These are phyloP conservation scores for Hypena proboscidalis DNA, from an alignment of 2,888 invertebrate species.

Conservation along the genomic window DNA sequence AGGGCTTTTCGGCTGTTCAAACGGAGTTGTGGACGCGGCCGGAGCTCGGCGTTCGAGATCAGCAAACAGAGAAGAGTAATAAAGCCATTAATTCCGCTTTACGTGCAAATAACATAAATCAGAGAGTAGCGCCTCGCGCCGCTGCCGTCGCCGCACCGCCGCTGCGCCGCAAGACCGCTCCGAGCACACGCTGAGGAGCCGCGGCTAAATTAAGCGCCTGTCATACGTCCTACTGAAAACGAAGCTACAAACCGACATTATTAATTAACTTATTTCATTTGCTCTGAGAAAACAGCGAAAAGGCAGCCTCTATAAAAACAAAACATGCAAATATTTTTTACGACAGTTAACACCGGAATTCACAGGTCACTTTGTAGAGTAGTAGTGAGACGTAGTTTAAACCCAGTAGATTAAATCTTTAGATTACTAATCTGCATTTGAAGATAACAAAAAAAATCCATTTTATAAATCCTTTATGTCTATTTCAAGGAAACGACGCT, in stretches of 20 bases:
- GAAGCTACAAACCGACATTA: slow-evolving; percentile 53
- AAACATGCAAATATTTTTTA: no score
- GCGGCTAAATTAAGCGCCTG: slow-evolving; percentile 73
- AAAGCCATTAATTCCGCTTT: slow-evolving; percentile 84
- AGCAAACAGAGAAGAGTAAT: slow-evolving; percentile 81
- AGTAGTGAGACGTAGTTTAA: no score
- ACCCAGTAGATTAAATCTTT: no score
- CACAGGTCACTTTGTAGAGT: no score
- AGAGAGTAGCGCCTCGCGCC: slow-evolving; percentile 76
- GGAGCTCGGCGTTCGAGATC: slow-evolving; percentile 68
- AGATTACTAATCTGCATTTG: no score
- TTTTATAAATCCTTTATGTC: no score
- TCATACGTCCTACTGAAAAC: slow-evolving; percentile 67
- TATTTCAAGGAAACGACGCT: no score
- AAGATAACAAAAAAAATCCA: no score
- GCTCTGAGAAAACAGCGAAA: slow-evolving; percentile 15
- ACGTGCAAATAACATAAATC: slow-evolving; percentile 85
- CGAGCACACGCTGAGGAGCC: slow-evolving; percentile 64
- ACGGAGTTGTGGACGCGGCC: slow-evolving; percentile 61
- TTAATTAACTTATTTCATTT: slow-evolving; percentile 56
- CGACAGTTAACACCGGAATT: no score
- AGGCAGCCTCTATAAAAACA: no score
- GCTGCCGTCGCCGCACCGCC: slow-evolving; percentile 70
- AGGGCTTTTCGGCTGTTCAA: slow-evolving; percentile 63
- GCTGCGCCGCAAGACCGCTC: slow-evolving; percentile 73